Evolutionary conservation across 1,140 invertebrate species (phyloP), one percentile per base, ranked within the genome.

Genomic region (Panagrolaimus sp.): DNA sequence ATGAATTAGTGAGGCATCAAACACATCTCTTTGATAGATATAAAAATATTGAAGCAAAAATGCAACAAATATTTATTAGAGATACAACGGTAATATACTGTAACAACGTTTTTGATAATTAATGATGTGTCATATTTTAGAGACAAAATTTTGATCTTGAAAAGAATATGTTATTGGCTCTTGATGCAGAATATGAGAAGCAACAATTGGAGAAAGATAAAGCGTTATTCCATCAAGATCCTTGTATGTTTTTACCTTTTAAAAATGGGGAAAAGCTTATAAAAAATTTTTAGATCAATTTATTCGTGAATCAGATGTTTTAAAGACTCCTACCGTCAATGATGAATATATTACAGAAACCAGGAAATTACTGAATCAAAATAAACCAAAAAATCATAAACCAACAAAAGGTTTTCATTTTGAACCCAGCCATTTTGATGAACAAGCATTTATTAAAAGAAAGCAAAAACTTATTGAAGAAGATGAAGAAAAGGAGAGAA

Each of bases 171-270:
- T 17, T 58, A 28, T 26, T 58, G 52, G 52, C 52, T 12, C 15
- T 58, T 58, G 52, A 58, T 58, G 21, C 28, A 24, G 52, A 58
- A 28, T 58, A 58, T 17, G 52, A 58, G 17, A 58, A 58, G 21
- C 52, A 58, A 58, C 52, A 58, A 28, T 28, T 58, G 21, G 52
- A 58, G 28, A 58, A 26, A n/a, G 52, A 58, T 21, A 58, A 58
- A 58, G 21, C 21, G 5, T 28, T 58, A 4, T 12, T n/a, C 10
- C 14, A 21, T 12, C 10, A 21, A 5, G 52, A 58, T 58, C 28
- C 14, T 21, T 28, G 52, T 58, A 58, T 26, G 52, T 58, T 58
- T 58, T 14, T n/a, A 12, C 1, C 15, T 26, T 58, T 2, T 38
- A 38, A 38, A 38, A 2, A n/a, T n/a, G n/a, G n/a, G n/a, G n/a